Base-by-base conservation (phyloP, 2,113 vertebrate species). In the Forbesichthys agassizii region DNA sequence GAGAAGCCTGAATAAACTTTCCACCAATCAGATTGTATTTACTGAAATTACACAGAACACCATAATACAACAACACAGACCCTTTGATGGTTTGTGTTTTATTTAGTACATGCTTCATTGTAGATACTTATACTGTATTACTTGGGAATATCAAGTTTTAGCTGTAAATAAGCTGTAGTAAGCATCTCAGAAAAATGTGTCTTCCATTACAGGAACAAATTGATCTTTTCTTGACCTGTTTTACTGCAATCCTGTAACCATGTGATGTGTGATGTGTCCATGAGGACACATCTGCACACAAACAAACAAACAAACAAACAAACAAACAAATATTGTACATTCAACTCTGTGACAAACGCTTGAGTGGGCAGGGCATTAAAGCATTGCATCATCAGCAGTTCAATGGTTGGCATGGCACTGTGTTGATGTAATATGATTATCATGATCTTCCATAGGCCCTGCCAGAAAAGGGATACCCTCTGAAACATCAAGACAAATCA, bases 381-480 rank as follows among this genome's bases (percentile, higher is more conserved):
- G 79, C 77, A 61, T 81, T 79, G 79, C 84, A 89, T 85, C 84
- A 86, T 87, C 81, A 86, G 68, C 74, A 77, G 66, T 82, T 73
- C 47, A 75, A 65, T 72, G 58, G 79, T 80, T 88, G 88, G 82
- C 89, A 83, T 87, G 81, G 79, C 74, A 71, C 69, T 59, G 11
- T 88, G 83, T 90, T 91, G 89, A 90, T 90, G 88, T 90, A 90
- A 91, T 92, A 80, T 90, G 89, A 87, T 88, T 87, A 71, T 71
- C 79, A 87, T 92, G 89, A 92, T 87, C 85, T 86, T 65, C 77
- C 79, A 64, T 72, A 75, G 66, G 61, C 62, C 7, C 77, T 51
- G 79, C 86, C 85, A 90, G 78, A 86, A 77, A 68, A 88, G 84
- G 86, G 80, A 89, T 86, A 88, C 84, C 85, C 84, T 88, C 86